Evolutionary conservation across 2,888 invertebrate species (phyloP), one percentile per base, ranked within the genome.

Genomic region (Philhelius pedissequus): DNA sequence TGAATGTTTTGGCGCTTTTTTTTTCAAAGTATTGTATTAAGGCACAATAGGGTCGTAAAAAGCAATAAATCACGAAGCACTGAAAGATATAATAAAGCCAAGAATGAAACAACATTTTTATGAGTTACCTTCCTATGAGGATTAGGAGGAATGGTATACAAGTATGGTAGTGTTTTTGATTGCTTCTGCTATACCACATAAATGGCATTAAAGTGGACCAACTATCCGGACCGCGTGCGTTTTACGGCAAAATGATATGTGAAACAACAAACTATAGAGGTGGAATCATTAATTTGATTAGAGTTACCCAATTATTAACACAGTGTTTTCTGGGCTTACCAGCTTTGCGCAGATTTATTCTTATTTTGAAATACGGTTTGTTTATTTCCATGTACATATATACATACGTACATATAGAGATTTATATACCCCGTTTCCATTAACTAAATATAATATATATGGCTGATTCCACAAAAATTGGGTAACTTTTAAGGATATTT

Each of bases 1-100:
- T 45, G 62, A 64, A 45, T 64, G 45, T 32, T 32, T 60, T 60
- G 60, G 15, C 25, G 60, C 38, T 18, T 45, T 45, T 32, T n/a
- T 13, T 32, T 20, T 30, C 11, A 45, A 27, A 8, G 30, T 64
- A 30, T 64, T 45, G 45, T 64, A 30, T 62, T 45, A 64, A 32
- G 62, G 13, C 62, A 45, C 25, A 60, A 40, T 60, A 11, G 15
- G 15, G 11, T 18, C 15, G 60, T 20, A 20, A 30, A 64, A 64
- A 64, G 45, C 45, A 43, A 45, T 64, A 64, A 64, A 64, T 30
- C 20, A 40, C n/a, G 5, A 15, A 25, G 20, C 18, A 30, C 13
- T 30, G 20, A 45, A 45, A 27, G 43, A 43, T 43, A 54, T 20
- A 20, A 22, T 5, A 48, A 25, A 25, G 22, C 3, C 27, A 30